Conservation (phyloP, 2,113 vertebrate genomes). For the Rhegmatorhina hoffmannsi region DNA sequence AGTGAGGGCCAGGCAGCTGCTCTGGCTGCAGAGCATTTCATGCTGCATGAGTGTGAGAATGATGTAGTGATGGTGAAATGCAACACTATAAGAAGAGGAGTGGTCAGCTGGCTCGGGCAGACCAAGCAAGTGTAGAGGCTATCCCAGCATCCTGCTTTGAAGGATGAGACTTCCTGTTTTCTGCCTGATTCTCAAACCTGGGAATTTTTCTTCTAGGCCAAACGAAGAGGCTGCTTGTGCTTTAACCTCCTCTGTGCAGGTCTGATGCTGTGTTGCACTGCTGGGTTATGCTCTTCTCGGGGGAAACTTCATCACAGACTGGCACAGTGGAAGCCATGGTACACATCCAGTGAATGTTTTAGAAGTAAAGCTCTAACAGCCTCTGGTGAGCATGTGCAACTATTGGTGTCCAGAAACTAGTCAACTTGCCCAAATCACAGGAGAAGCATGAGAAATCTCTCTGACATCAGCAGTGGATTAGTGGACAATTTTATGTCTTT, state of each 20-base stretch:
- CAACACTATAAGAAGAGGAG: background rate
- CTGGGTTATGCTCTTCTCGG: background rate
- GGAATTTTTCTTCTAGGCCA: background rate
- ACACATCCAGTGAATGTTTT: background rate
- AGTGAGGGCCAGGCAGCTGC: background rate
- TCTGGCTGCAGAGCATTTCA: background rate
- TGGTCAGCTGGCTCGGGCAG: rapidly evolving
- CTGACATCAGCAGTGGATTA: background rate
- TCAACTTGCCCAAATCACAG: background rate
- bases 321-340: background rate
- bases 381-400: background rate
- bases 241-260: background rate
- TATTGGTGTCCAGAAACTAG: background rate
- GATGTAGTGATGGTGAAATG: background rate
- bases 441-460: background rate
- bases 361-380: background rate
- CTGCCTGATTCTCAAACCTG: background rate
- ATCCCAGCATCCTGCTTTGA: background rate
- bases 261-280: background rate
- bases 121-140: rapidly evolving
- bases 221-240: background rate
- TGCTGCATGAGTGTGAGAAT: rapidly evolving
- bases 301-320: background rate
- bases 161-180: background rate
- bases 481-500: background rate